Conservation (phyloP, 2,797 vertebrate genomes). For the Lagodon rhomboides region DNA sequence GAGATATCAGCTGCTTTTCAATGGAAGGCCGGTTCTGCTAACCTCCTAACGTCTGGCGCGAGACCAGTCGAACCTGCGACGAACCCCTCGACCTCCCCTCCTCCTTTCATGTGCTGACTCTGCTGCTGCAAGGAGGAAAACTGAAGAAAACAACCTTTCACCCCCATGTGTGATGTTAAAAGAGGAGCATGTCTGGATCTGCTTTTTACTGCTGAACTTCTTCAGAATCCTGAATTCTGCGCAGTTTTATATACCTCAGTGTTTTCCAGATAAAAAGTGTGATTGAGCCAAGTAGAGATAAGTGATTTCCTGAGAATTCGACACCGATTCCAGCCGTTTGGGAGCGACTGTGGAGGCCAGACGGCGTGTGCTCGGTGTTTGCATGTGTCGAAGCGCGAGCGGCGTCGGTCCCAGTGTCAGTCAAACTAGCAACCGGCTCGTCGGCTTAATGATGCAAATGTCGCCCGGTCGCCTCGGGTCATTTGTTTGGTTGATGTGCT, state of each 20-base stretch:
- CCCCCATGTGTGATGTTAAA: background rate
- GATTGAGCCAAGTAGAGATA: background rate
- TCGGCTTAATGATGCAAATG: slow-evolving; percentile 42
- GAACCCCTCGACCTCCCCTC: slow-evolving; percentile 22
- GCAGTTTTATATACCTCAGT: too few species aligned
- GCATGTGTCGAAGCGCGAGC: slow-evolving; percentile 13
- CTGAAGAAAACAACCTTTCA: slow-evolving; percentile 21
- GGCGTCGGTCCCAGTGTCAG: slow-evolving; percentile 9
- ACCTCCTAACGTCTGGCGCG: slow-evolving; percentile 35
- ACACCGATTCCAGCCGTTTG: background rate
- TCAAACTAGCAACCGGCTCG: slow-evolving; percentile 13
- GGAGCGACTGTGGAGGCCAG: background rate
- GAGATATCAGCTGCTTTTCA: slow-evolving; percentile 73
- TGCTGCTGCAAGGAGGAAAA: slow-evolving; percentile 13
- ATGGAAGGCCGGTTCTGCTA: slow-evolving; percentile 48
- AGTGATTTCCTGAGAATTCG: slow-evolving; percentile 4
- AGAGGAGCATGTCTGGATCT: slow-evolving; percentile 1
- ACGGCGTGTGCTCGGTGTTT: slow-evolving; percentile 2
- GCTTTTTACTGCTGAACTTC: background rate
- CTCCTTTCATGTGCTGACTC: slow-evolving; percentile 30
- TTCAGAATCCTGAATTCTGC: background rate
- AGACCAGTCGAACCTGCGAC: slow-evolving; percentile 19
- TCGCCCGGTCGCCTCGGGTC: background rate
- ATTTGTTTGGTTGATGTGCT: slow-evolving; percentile 15
- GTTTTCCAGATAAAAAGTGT: slow-evolving; percentile 14